A percentile compares a stretch with the other conserved stretches of the same genome.
phyloP scores from a whole-genome alignment of 2,797 vertebrate species.

The Semaprochilodus insignis region DNA sequence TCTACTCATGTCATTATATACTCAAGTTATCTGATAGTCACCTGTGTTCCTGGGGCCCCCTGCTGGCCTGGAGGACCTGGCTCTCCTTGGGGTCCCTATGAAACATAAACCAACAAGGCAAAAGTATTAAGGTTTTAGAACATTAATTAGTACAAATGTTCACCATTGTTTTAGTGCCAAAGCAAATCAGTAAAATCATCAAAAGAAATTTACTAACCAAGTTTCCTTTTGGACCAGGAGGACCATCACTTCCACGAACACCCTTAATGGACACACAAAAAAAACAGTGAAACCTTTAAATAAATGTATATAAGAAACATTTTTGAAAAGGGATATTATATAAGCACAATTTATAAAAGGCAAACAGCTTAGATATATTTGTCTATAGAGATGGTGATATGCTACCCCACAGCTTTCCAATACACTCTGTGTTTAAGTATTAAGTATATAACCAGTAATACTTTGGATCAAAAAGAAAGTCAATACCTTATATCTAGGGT shows the following conservation, averaged over 20 bases:
- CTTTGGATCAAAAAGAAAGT: background rate
- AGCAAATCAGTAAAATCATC: background rate
- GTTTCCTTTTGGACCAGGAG: constrained; percentile 89
- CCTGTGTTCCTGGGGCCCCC: constrained; percentile 88
- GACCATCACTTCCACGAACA: constrained; percentile 89
- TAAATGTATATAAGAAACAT: background rate
- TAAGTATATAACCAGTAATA: too few species aligned
- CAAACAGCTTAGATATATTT: background rate
- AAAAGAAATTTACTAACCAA: constrained; percentile 79
- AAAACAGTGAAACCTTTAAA: background rate
- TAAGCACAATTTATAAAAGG: background rate
- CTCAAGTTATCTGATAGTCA: constrained; percentile 64
- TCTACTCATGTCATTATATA: background rate
- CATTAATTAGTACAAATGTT: background rate
- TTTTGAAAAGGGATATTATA: background rate
- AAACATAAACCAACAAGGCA: background rate
- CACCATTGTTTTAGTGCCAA: background rate
- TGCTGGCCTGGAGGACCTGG: constrained; percentile 92
- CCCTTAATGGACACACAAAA: constrained; percentile 74
- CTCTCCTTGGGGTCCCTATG: constrained; percentile 90
- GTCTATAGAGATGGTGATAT: background rate
- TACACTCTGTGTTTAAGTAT: background rate
- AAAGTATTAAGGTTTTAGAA: background rate
- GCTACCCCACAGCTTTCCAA: background rate
- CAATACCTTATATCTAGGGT: too few species aligned